Evolutionary conservation across 2,888 invertebrate genomes (phyloP), one percentile per base, ranked within the genome.

Genomic region (Lasioglossum marginatum): DNA sequence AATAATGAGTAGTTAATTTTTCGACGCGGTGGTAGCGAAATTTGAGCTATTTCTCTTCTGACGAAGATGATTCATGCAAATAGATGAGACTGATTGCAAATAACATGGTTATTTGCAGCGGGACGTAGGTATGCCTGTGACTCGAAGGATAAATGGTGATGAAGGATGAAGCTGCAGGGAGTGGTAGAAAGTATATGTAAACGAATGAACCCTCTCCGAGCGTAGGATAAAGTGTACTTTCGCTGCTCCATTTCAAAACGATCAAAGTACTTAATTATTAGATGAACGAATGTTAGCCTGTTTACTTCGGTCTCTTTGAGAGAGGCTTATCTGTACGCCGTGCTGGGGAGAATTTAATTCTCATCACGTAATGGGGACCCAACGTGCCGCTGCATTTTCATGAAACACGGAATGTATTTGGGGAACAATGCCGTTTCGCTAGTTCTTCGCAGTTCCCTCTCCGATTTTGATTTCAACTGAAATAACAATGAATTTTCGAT

Each of bases 341-440:
- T 1, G 45, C 16, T 63, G 23, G 10, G 52, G 40, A 40, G 71
- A 83, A 84, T 81, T 86, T 79, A 81, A 83, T 86, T 85, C 90
- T 83, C 86, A 89, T 90, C 84, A 85, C 90, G 89, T 87, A 89
- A 90, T 90, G 77, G 81, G 80, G 86, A 75, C 81, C 70, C 87
- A 79, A 81, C 85, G 88, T 84, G 90, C 89, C 73, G 81, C 73
- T 87, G 85, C 88, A 91, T 90, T 90, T 91, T 88, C 90, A 90
- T 89, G 91, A 87, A 86, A 89, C 82, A 40, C 74, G 23, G 43
- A 66, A 52, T 66, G 82, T 83, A 85, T 83, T 74, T 31, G 63
- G 85, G 76, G 66, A 82, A 87, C 82, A 89, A 85, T 72, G 66
- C 52, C 77, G 43, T 1, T 80, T 80, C 73, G 80, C 76, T 63